Percentiles rank a stretch among this genome's conserved stretches.
Evolutionary conservation across 2,888 invertebrate species (phyloP).

Genomic region (Pseudococcus viburni): DNA sequence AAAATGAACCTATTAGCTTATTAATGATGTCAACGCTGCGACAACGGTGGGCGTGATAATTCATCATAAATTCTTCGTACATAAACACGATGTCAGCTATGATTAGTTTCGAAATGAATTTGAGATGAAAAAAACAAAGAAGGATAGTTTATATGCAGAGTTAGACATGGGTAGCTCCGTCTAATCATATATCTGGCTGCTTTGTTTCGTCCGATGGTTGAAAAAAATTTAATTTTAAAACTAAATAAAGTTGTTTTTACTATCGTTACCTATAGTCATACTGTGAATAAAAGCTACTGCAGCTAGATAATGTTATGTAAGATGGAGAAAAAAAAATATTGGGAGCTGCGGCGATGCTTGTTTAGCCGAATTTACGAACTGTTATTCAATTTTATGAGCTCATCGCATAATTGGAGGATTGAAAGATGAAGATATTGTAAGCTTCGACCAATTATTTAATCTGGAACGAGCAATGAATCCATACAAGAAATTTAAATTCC

Average conservation of each 20-base stretch:
- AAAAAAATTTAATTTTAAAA: conserved; percentile 7
- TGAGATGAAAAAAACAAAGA: neutral
- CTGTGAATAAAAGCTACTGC: neutral
- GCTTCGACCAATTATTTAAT: no score
- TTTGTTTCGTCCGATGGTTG: neutral
- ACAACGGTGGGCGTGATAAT: conserved; percentile 45
- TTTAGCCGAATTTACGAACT: neutral
- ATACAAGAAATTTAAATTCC: no score
- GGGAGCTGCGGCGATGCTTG: neutral
- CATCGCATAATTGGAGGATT: no score
- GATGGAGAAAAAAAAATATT: neutral
- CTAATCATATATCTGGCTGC: neutral
- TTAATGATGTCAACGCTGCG: conserved; percentile 45
- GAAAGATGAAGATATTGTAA: no score
- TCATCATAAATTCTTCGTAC: conserved; percentile 48
- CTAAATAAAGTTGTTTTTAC: conserved; percentile 6
- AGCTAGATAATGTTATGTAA: neutral
- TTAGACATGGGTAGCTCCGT: neutral
- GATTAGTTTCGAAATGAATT: conserved; percentile 45
- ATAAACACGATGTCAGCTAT: conserved; percentile 12
- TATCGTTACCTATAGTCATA: neutral
- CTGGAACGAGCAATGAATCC: no score
- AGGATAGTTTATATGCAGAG: neutral
- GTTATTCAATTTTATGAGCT: neutral
- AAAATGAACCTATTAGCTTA: conserved; percentile 55